A percentile compares a stretch with the other conserved stretches of the same genome.
Conservation (phyloP, 2,113 vertebrate genomes). For the Corythornis vintsioides region DNA sequence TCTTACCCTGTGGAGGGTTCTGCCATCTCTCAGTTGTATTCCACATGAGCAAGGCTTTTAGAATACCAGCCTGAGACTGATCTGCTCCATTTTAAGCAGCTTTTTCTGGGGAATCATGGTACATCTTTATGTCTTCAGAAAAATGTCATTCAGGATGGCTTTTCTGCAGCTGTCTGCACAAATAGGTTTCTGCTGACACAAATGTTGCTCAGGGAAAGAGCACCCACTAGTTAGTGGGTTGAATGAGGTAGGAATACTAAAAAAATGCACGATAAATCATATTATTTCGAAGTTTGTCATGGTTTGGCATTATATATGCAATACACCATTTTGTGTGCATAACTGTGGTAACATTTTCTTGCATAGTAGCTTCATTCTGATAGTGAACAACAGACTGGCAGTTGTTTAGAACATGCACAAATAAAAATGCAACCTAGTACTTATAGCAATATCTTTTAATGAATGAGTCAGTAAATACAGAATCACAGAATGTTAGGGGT, state of each 20-base stretch:
- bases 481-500: too few relatives aligned
- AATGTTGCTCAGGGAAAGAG: not conserved
- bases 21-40: not conserved
- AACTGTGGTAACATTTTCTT: not conserved
- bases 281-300: not conserved
- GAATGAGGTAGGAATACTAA: not conserved
- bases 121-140: not conserved
- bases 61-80: not conserved
- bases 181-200: not conserved
- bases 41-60: not conserved
- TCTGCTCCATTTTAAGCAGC: not conserved
- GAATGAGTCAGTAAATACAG: not conserved
- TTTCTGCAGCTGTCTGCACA: not conserved
- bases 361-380: not conserved
- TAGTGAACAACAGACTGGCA: not conserved
- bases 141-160: not conserved
- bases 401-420: not conserved
- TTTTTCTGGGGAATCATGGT: not conserved
- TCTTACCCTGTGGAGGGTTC: not conserved
- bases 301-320: not conserved
- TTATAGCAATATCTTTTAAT: not conserved
- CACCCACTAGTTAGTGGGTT: not conserved
- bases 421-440: not conserved
- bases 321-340: not conserved
- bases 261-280: not conserved